Conservation (phyloP, 2,113 vertebrate genomes). For the Cryptoleucopteryx plumbea region DNA sequence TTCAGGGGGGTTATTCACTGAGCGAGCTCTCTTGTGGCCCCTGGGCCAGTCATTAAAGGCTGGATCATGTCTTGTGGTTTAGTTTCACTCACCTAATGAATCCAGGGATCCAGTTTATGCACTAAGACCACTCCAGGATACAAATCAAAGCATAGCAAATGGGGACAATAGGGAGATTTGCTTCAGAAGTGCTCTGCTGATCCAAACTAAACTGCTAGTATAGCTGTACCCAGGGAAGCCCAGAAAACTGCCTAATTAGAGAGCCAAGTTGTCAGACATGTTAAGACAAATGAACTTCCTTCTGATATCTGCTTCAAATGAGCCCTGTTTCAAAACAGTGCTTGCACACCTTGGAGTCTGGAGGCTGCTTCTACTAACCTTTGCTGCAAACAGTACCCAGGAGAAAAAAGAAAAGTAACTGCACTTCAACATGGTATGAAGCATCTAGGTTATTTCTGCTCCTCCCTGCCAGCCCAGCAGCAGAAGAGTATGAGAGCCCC, state of each 20-base stretch:
- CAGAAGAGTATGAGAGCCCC: not conserved
- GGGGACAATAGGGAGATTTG: not conserved
- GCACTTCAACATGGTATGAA: rapidly evolving
- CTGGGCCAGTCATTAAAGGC: not conserved
- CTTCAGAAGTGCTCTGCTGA: not conserved
- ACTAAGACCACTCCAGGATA: not conserved
- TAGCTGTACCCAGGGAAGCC: not conserved
- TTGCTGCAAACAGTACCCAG: not conserved
- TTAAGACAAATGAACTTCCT: not conserved
- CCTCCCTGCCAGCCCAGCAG: not conserved
- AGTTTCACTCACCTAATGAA: not conserved
- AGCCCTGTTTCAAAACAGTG: not conserved
- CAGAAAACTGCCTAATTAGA: not conserved
- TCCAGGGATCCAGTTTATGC: not conserved
- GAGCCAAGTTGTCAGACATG: not conserved
- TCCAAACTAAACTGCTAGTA: not conserved
- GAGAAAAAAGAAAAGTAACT: not conserved
- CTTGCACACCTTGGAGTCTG: not conserved
- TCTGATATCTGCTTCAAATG: not conserved
- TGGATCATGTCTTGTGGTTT: not conserved
- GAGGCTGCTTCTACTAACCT: not conserved
- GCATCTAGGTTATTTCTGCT: not conserved
- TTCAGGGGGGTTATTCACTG: not conserved
- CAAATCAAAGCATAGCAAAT: not conserved
- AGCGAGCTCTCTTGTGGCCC: not conserved